phyloP scores from a whole-genome alignment of 64 coral and sea anemone genomes.

The Hydrozoanthus tunicans region DNA sequence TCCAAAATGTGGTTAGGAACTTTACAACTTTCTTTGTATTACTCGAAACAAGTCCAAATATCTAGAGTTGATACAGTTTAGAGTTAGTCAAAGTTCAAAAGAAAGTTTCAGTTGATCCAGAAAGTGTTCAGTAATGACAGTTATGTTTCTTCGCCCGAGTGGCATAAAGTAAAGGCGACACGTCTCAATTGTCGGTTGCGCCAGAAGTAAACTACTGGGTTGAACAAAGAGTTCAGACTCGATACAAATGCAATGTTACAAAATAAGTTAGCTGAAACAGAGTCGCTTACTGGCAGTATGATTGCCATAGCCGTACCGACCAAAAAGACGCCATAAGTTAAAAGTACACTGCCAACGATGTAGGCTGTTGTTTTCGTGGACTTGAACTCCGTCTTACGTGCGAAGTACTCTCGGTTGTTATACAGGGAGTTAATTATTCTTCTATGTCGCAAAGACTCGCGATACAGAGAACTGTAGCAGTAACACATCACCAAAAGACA shows the following conservation, averaged over 20 bases:
- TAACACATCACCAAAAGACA: not conserved
- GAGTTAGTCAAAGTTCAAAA: no score
- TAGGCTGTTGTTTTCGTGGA: not conserved
- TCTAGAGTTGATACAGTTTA: no score
- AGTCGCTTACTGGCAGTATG: not conserved
- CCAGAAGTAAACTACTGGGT: not conserved
- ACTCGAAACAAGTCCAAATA: no score
- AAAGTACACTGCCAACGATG: not conserved
- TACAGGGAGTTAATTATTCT: not conserved
- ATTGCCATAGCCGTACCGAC: not conserved
- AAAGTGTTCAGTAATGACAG: no score
- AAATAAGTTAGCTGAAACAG: not conserved
- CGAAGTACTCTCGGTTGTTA: not conserved
- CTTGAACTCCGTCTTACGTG: not conserved
- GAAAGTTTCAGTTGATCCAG: no score
- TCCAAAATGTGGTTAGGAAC: no score
- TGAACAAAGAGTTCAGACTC: not conserved
- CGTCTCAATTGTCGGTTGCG: not conserved
- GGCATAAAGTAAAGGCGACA: no score
- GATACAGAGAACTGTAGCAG: not conserved
- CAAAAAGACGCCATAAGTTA: not conserved
- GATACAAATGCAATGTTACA: not conserved
- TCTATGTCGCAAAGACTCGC: not conserved
- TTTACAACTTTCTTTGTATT: no score
- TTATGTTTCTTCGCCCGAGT: no score